phyloP scores from a whole-genome alignment of 2,888 invertebrate species.

The Linyphia triangularis region DNA sequence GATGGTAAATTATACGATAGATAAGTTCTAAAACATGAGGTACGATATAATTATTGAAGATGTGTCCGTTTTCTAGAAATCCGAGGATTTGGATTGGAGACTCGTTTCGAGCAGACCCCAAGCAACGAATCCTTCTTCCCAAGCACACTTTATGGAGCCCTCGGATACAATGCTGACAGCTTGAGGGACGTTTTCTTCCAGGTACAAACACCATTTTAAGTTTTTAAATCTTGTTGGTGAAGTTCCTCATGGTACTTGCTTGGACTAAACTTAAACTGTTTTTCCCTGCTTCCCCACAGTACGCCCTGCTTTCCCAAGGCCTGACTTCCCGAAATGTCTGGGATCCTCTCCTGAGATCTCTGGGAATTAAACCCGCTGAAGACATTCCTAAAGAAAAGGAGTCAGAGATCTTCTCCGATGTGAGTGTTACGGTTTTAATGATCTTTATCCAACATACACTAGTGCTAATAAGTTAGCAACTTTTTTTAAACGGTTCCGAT shows the following conservation, averaged over 20 bases:
- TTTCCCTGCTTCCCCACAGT: neutral
- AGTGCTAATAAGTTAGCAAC: neutral
- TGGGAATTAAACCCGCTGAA: neutral
- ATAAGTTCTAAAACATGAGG: too few species aligned
- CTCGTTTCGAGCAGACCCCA: conserved; percentile 13
- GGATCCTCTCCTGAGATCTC: neutral
- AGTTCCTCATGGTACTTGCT: neutral
- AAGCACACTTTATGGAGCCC: conserved; percentile 13
- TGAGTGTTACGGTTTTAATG: neutral
- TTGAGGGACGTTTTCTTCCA: conserved; percentile 17
- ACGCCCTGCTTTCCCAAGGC: conserved; percentile 21
- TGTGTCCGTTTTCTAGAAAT: conserved; percentile 33
- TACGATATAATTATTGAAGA: too few species aligned
- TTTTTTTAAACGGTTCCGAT: too few species aligned
- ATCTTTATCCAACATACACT: neutral
- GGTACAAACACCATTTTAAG: conserved; percentile 4
- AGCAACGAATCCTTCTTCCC: conserved; percentile 61
- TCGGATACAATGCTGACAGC: conserved; percentile 22
- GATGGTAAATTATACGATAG: too few species aligned
- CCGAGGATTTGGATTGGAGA: conserved; percentile 31
- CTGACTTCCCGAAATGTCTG: conserved; percentile 1
- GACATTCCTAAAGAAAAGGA: conserved; percentile 17
- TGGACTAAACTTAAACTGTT: neutral
- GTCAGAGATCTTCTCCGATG: conserved; percentile 1
- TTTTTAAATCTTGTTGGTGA: neutral